Base-by-base conservation (phyloP, 2,113 vertebrate species). In the Tyrannus savana region DNA sequence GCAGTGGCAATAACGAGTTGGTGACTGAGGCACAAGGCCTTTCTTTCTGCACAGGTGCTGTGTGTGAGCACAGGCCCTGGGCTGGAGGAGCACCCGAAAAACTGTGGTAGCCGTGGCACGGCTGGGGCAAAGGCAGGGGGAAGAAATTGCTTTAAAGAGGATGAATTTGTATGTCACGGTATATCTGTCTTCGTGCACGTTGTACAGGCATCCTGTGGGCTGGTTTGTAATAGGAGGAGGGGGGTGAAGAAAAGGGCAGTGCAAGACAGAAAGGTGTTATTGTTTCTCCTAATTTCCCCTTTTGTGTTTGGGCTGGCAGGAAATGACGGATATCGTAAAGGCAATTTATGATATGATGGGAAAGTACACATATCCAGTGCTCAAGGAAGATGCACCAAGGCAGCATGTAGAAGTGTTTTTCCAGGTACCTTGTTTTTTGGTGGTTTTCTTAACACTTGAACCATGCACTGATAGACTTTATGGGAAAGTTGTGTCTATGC, bases 301-400 rank as follows among this genome's bases (percentile, higher is more conserved):
- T 62, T 67, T 96, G 5, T 94, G 71, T 86, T 84, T 97, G 42
- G 96, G 41, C 53, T 76, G 90, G 31, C 95, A 99, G 99, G 99
- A 99, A 95, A 99, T 99, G 99, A 99, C 98, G 52, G 99, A 99
- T 97, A 99, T 99, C 1, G 99, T 99, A 92, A 98, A 99, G 95
- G 99, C 99, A 42, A 99, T 99, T 96, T 99, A 99, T 67, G 99
- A 99, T 96, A 99, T 99, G 99, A 99, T 99, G 99, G 99, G 99
- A 49, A 99, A 99, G 79, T 99, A 99, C 96, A 99, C 99, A 0
- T 99, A 99, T 67, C 99, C 99, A 4, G 99, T 98, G 72, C 98
- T 99, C 95, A 99, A 98, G 97, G 99, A 98, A 12, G 99, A 99
- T 47, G 98, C 99, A 22, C 99, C 99, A 42, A 99, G 98, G 88